Evolutionary conservation across 2,113 vertebrate species (phyloP).

Genomic region (Plotosus lineatus): DNA sequence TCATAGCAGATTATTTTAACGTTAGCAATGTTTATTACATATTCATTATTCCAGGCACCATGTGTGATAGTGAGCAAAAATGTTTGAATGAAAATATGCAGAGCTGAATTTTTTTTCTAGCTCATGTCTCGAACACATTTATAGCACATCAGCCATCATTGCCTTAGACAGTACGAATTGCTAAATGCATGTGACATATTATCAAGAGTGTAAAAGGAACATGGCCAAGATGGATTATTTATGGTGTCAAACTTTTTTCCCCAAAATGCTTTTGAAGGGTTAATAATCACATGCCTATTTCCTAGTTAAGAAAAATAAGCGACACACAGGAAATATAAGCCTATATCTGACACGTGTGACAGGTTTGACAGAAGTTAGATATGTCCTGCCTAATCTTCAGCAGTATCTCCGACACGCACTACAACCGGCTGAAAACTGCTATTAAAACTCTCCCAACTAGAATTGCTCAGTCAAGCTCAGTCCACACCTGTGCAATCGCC

Average conservation of each 20-base stretch:
- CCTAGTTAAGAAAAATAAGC: too few species aligned
- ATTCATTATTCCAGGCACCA: not conserved
- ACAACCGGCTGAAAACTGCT: too few species aligned
- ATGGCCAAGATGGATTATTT: not conserved
- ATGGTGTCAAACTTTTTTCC: not conserved
- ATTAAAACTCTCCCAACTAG: too few species aligned
- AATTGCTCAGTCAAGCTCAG: too few species aligned
- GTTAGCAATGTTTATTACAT: not conserved
- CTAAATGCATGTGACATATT: not conserved
- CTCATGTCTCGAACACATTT: not conserved
- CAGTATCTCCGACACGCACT: too few species aligned
- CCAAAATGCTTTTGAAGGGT: too few species aligned
- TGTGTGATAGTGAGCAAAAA: not conserved
- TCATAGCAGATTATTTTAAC: not conserved
- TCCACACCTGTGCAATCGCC: too few species aligned
- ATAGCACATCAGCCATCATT: not conserved
- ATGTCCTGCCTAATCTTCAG: too few species aligned
- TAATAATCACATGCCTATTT: too few species aligned
- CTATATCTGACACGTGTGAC: too few species aligned
- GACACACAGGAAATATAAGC: too few species aligned
- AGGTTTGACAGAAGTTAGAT: too few species aligned
- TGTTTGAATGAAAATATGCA: not conserved
- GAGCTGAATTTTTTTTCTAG: not conserved
- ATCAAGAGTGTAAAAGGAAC: not conserved
- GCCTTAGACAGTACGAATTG: not conserved